A percentile compares a stretch with the other conserved stretches of the same genome.
phyloP scores from a whole-genome alignment of 2,113 vertebrate genomes.

The Hippocampus comes region DNA sequence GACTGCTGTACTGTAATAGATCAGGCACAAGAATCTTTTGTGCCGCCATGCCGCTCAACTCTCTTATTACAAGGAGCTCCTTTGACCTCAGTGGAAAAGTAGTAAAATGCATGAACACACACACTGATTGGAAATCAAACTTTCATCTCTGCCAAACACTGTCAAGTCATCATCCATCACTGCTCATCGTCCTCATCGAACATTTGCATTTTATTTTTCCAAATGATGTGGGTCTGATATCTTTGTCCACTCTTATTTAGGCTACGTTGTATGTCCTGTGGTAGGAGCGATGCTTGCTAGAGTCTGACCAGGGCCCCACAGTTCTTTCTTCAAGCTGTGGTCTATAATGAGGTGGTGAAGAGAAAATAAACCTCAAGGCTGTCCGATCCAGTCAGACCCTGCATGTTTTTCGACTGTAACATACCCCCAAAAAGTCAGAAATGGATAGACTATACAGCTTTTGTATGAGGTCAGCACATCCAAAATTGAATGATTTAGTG shows the following conservation, averaged over 20 bases:
- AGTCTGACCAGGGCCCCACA: constrained; percentile 60
- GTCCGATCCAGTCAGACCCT: constrained; percentile 29
- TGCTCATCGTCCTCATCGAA: constrained; percentile 9
- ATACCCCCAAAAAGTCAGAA: constrained; percentile 25
- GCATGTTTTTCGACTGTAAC: constrained; percentile 38
- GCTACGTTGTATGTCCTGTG: constrained; percentile 16
- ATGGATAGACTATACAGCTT: constrained; percentile 30
- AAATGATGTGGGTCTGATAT: constrained; percentile 21
- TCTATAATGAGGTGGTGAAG: constrained; percentile 52
- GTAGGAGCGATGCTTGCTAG: constrained; percentile 43
- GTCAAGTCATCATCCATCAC: constrained; percentile 3
- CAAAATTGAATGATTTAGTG: constrained; percentile 32
- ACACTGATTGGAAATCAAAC: neutral
- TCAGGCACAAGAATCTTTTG: neutral
- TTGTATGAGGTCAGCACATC: constrained; percentile 25
- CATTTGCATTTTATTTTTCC: neutral
- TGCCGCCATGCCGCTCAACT: neutral
- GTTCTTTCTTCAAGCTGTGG: constrained; percentile 49
- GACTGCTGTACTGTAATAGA: neutral
- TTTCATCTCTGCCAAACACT: constrained; percentile 1
- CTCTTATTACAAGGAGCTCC: neutral
- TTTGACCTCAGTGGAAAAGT: neutral
- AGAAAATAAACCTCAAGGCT: constrained; percentile 48
- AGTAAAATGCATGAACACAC: neutral
- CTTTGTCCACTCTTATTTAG: constrained; percentile 24